Percentiles rank a stretch among this genome's conserved stretches.
Evolutionary conservation across 2,888 invertebrate species (phyloP).

Genomic region (Zeuzera pyrina): DNA sequence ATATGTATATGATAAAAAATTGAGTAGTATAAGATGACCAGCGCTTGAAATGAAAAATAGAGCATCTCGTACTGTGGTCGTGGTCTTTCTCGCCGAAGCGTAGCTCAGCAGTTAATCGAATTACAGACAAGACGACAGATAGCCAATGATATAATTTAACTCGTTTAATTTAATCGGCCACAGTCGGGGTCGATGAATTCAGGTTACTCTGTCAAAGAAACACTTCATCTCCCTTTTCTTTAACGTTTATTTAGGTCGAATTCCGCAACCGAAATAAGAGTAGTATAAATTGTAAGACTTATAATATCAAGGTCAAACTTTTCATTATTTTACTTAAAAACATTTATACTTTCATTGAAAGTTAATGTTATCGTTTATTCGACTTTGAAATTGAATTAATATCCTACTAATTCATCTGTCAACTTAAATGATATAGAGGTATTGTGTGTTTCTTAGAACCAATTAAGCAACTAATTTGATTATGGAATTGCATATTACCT

Average conservation of each 20-base stretch:
- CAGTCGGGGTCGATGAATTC: constrained; percentile 56
- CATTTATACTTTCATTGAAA: too few species aligned
- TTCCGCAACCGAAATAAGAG: constrained; percentile 15
- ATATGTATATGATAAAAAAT: too few species aligned
- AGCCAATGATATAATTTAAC: constrained; percentile 67
- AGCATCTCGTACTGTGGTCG: neutral
- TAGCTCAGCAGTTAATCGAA: constrained; percentile 42
- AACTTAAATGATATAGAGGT: constrained; percentile 6
- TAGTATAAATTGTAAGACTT: too few species aligned
- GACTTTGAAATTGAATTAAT: constrained; percentile 15
- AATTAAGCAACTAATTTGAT: constrained; percentile 13
- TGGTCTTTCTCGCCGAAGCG: constrained; percentile 2
- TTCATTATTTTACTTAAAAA: too few species aligned
- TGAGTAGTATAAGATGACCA: too few species aligned
- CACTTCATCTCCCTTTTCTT: constrained; percentile 25
- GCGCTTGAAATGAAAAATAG: neutral
- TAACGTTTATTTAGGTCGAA: constrained; percentile 34
- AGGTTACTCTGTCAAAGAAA: constrained; percentile 46
- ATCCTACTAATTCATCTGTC: constrained; percentile 22
- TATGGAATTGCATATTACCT: constrained; percentile 40
- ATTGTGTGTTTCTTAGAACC: constrained; percentile 11
- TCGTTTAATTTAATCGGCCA: constrained; percentile 63
- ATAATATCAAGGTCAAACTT: too few species aligned
- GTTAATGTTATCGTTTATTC: too few species aligned
- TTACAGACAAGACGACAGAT: constrained; percentile 49